Conservation (phyloP, 2,113 vertebrate genomes). For the Nibea albiflora region DNA sequence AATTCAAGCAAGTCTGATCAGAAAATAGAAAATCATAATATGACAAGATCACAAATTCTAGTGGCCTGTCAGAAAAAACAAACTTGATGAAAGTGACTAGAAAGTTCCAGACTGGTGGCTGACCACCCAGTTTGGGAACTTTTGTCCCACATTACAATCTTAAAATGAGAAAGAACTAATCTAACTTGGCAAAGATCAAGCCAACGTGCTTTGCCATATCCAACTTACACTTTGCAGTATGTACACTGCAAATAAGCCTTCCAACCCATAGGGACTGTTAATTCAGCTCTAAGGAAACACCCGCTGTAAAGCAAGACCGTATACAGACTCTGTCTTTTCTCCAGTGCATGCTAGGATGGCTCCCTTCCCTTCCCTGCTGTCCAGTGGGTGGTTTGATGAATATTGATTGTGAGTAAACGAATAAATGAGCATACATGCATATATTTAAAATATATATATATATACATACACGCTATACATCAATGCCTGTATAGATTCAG, state of each 20-base stretch:
- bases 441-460: background rate
- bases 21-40: constrained; percentile 18
- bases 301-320: background rate
- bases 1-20: constrained; percentile 13
- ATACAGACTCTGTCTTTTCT: background rate
- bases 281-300: background rate
- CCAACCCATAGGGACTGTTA: background rate
- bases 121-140: background rate
- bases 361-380: background rate
- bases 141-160: background rate
- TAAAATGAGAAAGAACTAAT: background rate
- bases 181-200: background rate
- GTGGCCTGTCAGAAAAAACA: background rate
- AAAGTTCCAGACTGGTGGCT: background rate
- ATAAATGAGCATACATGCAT: background rate
- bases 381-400: constrained; percentile 1
- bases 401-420: background rate
- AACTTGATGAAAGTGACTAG: background rate
- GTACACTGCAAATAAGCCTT: background rate
- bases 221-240: background rate
- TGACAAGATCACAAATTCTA: background rate
- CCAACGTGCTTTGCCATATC: background rate
- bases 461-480: background rate
- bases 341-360: background rate
- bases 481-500: background rate